Percentiles rank a stretch among this genome's conserved stretches.
Evolutionary conservation across 2,888 invertebrate genomes (phyloP).

Genomic region (Euproctis similis): DNA sequence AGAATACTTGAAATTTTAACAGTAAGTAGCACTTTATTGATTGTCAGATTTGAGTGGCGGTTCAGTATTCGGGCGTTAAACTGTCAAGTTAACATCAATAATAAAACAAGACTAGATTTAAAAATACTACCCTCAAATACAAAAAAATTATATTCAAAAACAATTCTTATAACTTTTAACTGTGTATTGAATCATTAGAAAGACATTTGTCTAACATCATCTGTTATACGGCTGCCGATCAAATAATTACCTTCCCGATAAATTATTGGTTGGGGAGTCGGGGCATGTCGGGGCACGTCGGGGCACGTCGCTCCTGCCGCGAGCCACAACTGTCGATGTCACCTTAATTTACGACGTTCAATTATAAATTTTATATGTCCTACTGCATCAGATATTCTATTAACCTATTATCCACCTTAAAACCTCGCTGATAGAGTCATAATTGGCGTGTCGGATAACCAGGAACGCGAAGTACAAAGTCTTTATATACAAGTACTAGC

Average conservation of each 20-base stretch:
- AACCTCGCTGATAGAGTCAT: conserved; percentile 5
- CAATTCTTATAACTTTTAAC: too few species aligned
- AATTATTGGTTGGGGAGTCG: conserved; percentile 70
- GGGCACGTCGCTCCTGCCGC: conserved; percentile 30
- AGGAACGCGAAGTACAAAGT: conserved; percentile 11
- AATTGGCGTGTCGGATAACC: conserved; percentile 2
- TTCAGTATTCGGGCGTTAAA: too few species aligned
- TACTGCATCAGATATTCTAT: conserved; percentile 11
- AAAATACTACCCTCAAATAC: too few species aligned
- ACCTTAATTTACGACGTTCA: conserved; percentile 76
- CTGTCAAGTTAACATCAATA: too few species aligned
- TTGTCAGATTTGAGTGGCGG: too few species aligned
- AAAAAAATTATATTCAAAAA: too few species aligned
- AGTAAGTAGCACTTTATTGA: too few species aligned
- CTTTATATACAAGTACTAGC: too few species aligned
- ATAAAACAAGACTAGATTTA: too few species aligned
- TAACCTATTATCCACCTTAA: conserved; percentile 22
- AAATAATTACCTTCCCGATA: conserved; percentile 70
- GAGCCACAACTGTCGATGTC: conserved; percentile 75
- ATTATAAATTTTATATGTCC: conserved; percentile 70
- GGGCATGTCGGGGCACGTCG: conserved; percentile 18
- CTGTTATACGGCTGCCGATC: conserved; percentile 50
- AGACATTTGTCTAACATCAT: conserved; percentile 42
- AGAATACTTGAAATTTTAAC: too few species aligned
- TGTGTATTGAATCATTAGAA: conserved; percentile 34